Conservation (phyloP, 2,797 vertebrate genomes). For the Notoglanidium macrostoma region DNA sequence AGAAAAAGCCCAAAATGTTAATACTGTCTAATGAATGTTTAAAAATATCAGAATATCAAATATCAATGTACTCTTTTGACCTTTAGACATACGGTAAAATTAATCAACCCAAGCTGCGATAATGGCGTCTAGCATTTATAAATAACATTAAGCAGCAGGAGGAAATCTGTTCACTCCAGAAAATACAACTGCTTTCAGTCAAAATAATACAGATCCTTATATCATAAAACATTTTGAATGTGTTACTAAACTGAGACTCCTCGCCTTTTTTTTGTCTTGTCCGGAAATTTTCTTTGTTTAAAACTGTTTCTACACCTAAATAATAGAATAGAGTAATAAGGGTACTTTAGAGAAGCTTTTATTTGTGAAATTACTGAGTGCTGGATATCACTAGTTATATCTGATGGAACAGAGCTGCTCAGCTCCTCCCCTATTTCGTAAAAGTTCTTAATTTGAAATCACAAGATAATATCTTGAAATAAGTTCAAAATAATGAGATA, state of each 20-base stretch:
- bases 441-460: neutral
- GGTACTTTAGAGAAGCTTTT: neutral
- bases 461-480: neutral
- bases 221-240: neutral
- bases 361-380: neutral
- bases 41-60: neutral
- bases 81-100: neutral
- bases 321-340: neutral
- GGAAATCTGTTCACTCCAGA: neutral
- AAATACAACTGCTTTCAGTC: neutral
- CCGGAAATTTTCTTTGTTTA: neutral
- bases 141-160: constrained; percentile 5
- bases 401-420: neutral
- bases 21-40: too few relatives aligned
- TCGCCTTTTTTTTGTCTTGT: neutral
- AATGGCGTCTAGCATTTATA: neutral
- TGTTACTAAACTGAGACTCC: neutral
- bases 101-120: neutral
- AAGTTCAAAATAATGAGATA: neutral
- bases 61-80: neutral
- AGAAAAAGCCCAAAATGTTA: neutral
- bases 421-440: neutral
- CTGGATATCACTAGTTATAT: neutral
- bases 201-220: neutral
- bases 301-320: neutral